These are phyloP conservation scores for Ctenosaura bakeri DNA, from an alignment of 2,797 vertebrate species.

Conservation along the genomic window DNA sequence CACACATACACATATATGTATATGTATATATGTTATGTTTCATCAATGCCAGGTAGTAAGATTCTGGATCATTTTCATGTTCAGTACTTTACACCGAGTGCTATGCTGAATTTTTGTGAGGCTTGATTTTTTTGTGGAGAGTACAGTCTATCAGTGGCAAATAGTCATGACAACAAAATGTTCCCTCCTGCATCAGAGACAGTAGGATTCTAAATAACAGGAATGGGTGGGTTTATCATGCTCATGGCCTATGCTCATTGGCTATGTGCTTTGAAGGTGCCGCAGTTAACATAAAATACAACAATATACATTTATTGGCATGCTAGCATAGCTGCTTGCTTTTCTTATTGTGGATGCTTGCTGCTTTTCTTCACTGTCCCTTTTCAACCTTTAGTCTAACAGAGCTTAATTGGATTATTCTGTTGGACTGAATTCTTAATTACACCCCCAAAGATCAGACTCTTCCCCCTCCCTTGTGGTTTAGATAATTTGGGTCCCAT, in stretches of 20 bases:
- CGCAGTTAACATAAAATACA: not conserved
- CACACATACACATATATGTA: no score
- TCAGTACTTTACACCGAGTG: not conserved
- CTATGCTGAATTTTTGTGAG: not conserved
- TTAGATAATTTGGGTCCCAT: not conserved
- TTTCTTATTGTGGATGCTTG: not conserved
- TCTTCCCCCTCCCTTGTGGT: not conserved
- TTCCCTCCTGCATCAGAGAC: not conserved
- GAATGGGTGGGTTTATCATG: not conserved
- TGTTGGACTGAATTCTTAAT: not conserved
- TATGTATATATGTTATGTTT: not conserved
- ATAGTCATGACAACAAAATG: not conserved
- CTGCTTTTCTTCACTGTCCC: not conserved
- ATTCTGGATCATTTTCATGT: not conserved
- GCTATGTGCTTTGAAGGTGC: not conserved
- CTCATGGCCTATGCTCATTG: not conserved
- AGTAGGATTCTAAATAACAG: not conserved
- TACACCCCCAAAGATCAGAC: not conserved
- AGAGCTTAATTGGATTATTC: not conserved
- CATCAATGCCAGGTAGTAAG: not conserved
- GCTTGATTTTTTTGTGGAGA: not conserved
- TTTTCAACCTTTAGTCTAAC: not conserved
- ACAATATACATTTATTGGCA: not conserved
- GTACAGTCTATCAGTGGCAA: not conserved
- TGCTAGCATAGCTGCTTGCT: not conserved